Percentiles rank a stretch among this genome's conserved stretches.
These are phyloP conservation scores for Halichoerus grypus DNA, from an alignment of 2,113 vertebrate genomes.

Conservation along the genomic window DNA sequence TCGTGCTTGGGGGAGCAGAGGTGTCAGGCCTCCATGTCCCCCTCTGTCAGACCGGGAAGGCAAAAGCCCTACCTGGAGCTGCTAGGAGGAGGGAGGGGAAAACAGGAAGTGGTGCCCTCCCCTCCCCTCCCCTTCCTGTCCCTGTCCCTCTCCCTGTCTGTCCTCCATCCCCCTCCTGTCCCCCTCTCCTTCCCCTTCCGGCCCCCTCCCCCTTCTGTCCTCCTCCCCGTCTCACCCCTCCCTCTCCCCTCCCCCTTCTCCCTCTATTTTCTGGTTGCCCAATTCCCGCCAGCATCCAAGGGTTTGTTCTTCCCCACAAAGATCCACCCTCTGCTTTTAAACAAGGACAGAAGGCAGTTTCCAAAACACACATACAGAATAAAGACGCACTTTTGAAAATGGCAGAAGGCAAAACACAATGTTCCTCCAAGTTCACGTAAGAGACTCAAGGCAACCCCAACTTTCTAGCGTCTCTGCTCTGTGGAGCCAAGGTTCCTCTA, in stretches of 20 bases:
- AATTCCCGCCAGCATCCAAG: too few relatives aligned
- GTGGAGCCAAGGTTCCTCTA: background rate
- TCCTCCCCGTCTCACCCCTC: too few relatives aligned
- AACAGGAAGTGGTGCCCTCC: background rate
- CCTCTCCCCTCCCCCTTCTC: background rate
- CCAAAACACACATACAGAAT: background rate
- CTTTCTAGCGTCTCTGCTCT: background rate
- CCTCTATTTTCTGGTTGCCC: background rate
- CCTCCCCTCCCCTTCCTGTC: background rate
- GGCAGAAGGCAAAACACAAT: background rate
- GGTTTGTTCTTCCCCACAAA: background rate
- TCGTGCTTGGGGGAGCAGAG: background rate
- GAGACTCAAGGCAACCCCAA: background rate
- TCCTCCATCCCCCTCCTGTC: background rate
- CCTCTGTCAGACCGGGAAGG: background rate
- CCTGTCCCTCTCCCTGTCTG: accelerated
- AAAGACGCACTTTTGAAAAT: background rate
- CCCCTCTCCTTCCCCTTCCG: background rate
- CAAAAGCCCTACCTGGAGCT: background rate
- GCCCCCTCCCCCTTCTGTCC: background rate
- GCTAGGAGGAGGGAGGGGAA: too few relatives aligned
- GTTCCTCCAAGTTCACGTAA: accelerated
- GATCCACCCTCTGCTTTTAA: background rate
- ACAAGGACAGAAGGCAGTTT: background rate
- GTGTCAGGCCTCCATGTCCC: background rate